These are phyloP conservation scores for Ceratotherium simum DNA, from an alignment of 2,113 vertebrate genomes.

Conservation along the genomic window DNA sequence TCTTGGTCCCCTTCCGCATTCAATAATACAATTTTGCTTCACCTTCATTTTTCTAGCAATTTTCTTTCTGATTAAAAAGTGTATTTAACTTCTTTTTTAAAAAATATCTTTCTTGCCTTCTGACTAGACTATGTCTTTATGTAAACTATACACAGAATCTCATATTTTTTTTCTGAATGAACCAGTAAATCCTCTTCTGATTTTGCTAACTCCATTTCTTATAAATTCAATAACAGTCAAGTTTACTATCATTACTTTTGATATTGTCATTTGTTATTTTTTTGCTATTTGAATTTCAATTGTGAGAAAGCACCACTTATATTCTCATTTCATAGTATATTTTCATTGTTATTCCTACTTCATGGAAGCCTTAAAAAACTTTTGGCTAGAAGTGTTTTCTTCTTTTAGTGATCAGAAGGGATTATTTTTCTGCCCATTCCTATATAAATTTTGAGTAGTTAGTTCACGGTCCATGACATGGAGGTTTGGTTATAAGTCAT, in stretches of 20 bases:
- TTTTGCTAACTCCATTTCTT: slow-evolving; percentile 24
- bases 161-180: background rate
- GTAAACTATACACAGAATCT: background rate
- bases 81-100: background rate
- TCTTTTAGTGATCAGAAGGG: background rate
- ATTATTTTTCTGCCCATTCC: background rate
- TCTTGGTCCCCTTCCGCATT: too few species aligned
- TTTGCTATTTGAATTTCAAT: background rate
- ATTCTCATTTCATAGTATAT: background rate
- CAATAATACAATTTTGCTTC: too few species aligned
- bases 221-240: background rate
- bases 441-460: background rate
- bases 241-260: background rate
- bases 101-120: background rate
- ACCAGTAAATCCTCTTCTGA: background rate
- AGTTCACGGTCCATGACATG: background rate
- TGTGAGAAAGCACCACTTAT: background rate
- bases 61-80: slow-evolving; percentile 1
- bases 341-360: background rate
- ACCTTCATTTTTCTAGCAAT: background rate
- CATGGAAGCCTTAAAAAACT: background rate
- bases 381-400: background rate
- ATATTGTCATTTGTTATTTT: background rate
- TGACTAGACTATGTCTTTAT: background rate
- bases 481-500: background rate